phyloP scores from a whole-genome alignment of 1,140 invertebrate genomes.

The Pinna nobilis region DNA sequence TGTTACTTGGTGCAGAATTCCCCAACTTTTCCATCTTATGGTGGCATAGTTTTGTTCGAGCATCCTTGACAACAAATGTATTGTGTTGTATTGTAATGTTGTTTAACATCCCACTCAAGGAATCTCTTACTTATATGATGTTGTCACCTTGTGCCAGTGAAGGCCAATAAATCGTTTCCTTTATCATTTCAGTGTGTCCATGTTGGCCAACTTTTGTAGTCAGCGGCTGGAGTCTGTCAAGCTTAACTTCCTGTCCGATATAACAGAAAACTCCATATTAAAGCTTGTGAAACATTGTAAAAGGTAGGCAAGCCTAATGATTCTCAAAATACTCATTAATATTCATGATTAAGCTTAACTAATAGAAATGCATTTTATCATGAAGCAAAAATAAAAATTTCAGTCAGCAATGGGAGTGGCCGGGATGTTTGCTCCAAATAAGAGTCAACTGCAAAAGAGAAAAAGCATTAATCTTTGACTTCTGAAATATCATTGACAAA shows the following conservation, averaged over 20 bases:
- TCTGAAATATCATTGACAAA: too few species aligned
- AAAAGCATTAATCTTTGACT: too few species aligned
- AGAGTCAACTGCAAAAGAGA: neutral
- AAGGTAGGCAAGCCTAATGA: slow-evolving; percentile 55
- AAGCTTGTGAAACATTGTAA: slow-evolving; percentile 66
- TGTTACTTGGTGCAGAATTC: too few species aligned
- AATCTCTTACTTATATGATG: too few species aligned
- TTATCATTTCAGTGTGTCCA: slow-evolving; percentile 60
- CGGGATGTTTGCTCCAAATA: neutral
- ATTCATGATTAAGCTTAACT: neutral
- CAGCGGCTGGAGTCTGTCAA: slow-evolving; percentile 63
- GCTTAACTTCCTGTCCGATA: slow-evolving; percentile 67
- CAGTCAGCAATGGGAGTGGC: neutral
- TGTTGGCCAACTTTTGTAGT: slow-evolving; percentile 65
- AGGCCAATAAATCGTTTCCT: too few species aligned
- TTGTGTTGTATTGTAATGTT: too few species aligned
- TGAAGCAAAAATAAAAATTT: neutral
- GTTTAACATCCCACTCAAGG: too few species aligned
- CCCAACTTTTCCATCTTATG: too few species aligned
- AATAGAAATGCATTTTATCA: neutral
- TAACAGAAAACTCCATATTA: slow-evolving; percentile 60
- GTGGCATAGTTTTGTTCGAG: too few species aligned
- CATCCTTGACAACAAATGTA: too few species aligned
- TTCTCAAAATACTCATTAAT: neutral
- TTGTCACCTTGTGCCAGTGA: too few species aligned